phyloP scores from a whole-genome alignment of 2,797 vertebrate genomes.

The Karalla daura region DNA sequence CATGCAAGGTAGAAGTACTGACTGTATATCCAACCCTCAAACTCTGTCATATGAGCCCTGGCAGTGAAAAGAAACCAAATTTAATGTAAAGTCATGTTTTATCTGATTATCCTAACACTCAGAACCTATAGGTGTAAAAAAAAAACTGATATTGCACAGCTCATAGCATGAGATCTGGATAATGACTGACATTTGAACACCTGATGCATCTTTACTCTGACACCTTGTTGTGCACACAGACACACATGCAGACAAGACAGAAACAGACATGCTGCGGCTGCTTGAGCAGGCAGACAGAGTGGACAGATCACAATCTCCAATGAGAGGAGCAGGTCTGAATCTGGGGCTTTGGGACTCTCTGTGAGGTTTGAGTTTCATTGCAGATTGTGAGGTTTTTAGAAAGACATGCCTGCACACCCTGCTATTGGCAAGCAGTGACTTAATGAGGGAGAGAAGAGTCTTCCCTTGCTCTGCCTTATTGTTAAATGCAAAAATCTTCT shows the following conservation, averaged over 20 bases:
- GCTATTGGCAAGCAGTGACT: slow-evolving; percentile 45
- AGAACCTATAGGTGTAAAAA: neutral
- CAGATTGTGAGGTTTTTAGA: slow-evolving; percentile 78
- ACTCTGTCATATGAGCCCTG: too few species aligned
- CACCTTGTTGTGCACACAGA: neutral
- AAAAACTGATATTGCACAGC: neutral
- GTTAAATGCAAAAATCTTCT: neutral
- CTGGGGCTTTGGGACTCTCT: neutral
- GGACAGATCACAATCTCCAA: slow-evolving; percentile 74
- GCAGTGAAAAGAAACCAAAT: neutral
- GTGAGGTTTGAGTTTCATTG: slow-evolving; percentile 54
- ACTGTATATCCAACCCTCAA: too few species aligned
- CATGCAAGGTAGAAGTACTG: too few species aligned
- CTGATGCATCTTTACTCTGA: neutral
- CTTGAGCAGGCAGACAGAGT: slow-evolving; percentile 18
- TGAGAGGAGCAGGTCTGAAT: slow-evolving; percentile 28
- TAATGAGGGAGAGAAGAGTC: neutral
- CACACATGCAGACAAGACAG: slow-evolving; percentile 25
- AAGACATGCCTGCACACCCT: slow-evolving; percentile 73
- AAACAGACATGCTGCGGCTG: slow-evolving; percentile 26
- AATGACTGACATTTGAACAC: neutral
- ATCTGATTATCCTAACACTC: neutral
- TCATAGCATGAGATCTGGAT: neutral
- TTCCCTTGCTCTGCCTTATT: neutral
- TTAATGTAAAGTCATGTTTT: neutral